Evolutionary conservation across 2,888 invertebrate genomes (phyloP).

Genomic region (Platycheirus albimanus): DNA sequence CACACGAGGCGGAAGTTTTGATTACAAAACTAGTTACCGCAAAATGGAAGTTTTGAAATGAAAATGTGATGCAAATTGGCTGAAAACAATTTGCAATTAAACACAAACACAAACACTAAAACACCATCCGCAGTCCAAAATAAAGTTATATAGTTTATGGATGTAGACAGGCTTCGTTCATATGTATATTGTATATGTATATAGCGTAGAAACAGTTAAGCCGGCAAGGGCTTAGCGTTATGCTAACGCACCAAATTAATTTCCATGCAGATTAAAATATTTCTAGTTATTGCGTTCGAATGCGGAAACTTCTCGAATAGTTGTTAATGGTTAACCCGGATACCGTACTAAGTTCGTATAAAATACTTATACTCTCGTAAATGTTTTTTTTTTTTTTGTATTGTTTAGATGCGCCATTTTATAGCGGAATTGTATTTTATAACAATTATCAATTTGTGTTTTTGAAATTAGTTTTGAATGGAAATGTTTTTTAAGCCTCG

Average conservation of each 20-base stretch:
- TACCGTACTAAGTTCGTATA: neutral
- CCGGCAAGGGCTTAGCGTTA: constrained; percentile 26
- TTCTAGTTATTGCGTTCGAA: constrained; percentile 43
- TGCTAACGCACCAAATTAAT: constrained; percentile 54
- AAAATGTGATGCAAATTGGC: constrained; percentile 73
- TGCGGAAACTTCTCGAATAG: constrained; percentile 41
- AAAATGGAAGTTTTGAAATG: constrained; percentile 69
- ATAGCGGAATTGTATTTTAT: constrained; percentile 46
- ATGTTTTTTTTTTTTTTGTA: constrained; percentile 13
- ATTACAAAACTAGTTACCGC: constrained; percentile 73
- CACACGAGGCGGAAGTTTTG: constrained; percentile 67
- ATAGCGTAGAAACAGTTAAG: constrained; percentile 15
- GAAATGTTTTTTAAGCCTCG: neutral
- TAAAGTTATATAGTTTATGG: constrained; percentile 23
- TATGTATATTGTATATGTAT: too few relatives aligned
- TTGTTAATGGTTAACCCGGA: constrained; percentile 56
- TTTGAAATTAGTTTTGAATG: constrained; percentile 39
- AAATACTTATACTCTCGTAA: too few relatives aligned
- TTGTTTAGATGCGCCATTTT: neutral
- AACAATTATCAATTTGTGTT: constrained; percentile 56
- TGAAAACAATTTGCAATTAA: constrained; percentile 70
- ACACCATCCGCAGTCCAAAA: constrained; percentile 30
- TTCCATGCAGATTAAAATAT: constrained; percentile 55
- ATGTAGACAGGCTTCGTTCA: neutral
- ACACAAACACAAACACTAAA: constrained; percentile 45